Evolutionary conservation across 2,113 vertebrate species (phyloP).

Genomic region (Pteropus alecto): DNA sequence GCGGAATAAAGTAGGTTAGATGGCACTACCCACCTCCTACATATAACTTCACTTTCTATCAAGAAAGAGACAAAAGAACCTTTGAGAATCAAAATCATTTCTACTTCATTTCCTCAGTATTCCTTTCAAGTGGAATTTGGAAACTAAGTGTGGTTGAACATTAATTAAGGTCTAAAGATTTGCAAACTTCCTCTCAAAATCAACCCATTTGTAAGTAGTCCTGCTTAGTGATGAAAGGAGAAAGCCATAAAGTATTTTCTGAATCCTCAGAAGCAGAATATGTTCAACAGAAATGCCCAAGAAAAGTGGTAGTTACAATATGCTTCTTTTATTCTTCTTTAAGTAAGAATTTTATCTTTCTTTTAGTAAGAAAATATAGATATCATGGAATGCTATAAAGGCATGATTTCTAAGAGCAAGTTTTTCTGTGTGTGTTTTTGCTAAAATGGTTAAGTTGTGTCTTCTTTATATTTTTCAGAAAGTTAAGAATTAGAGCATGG

Average conservation of each 20-base stretch:
- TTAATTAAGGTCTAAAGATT: conserved; percentile 24
- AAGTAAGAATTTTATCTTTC: neutral
- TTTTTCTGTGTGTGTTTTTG: neutral
- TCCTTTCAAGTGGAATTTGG: conserved; percentile 70
- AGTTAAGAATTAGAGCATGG: neutral
- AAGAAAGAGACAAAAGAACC: conserved; percentile 79
- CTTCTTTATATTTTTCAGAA: neutral
- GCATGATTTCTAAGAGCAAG: neutral
- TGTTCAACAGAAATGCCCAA: neutral
- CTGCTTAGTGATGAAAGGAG: neutral
- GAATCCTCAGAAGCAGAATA: neutral
- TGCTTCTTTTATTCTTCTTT: neutral
- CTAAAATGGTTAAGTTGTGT: neutral
- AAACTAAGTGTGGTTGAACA: conserved; percentile 66
- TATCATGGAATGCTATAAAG: neutral
- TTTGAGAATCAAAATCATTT: conserved; percentile 74
- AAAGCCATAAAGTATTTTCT: neutral
- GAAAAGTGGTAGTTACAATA: neutral
- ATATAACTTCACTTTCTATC: conserved; percentile 76
- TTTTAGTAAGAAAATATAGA: neutral
- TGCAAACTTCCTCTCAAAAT: conserved; percentile 49
- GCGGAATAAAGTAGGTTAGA: conserved; percentile 81
- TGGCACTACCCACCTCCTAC: conserved; percentile 83
- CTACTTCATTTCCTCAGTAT: conserved; percentile 69
- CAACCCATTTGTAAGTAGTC: neutral